Evolutionary conservation across 2,797 vertebrate species (phyloP), one percentile per base, ranked within the genome.

Genomic region (Fringilla coelebs): DNA sequence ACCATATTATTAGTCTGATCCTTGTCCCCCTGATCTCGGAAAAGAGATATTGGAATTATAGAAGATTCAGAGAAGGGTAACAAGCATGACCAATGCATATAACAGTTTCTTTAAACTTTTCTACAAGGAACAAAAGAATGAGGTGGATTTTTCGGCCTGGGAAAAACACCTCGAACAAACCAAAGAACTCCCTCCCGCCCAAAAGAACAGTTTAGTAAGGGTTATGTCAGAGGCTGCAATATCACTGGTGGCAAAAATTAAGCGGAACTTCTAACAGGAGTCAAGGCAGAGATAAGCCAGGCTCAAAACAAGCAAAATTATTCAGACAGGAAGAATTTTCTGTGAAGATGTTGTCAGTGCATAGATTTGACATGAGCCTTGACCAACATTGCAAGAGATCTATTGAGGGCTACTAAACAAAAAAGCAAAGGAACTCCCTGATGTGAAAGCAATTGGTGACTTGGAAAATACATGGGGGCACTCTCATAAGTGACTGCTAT

Each of bases 181-280:
- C 13, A 48, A 65, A 74, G 25, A 31, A 34, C 5, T 1, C 3
- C 9, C 7, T 25, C 26, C 4, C 4, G 0, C 2, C 1, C 3
- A 31, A n/a, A n/a, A 21, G 32, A 45, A 12, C 16, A 49, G 17
- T 51, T 61, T 55, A 51, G 9, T 63, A 55, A 46, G 8, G 9
- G 3, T 62, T 62, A 32, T 58, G 15, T 34, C 38, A 80, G 61
- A 70, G 10, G 21, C 1, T 62, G 20, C 9, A 62, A 84, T 54
- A 87, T 71, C 28, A 81, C n/a, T 46, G 14, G 17, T 1, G 1
- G 18, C 16, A 41, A 41, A 62, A 84, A 57, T 45, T 80, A 41
- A 61, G 19, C 0, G 2, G 15, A 12, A 38, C 9, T 57, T 80
- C 21, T 41, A 80, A 61, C 4, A 70, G 36, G 18, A 60, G 6